Base-by-base conservation (phyloP, 2,797 vertebrate genomes). In the Gambusia yucatana region DNA sequence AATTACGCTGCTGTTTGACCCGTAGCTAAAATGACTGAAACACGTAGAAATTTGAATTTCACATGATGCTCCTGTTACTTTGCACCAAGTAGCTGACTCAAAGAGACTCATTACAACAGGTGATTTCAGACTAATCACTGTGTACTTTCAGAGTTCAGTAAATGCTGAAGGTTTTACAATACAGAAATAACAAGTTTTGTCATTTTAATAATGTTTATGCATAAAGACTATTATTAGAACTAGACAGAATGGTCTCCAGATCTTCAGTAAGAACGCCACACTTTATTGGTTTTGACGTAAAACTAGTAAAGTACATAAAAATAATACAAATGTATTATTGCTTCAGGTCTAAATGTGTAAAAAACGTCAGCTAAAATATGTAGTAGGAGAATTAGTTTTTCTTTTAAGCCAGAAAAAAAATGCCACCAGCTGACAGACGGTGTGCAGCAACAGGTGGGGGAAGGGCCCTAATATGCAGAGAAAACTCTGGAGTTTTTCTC, bases 1-100 rank as follows among this genome's bases (percentile, higher is more conserved):
- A 83, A 73, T 83, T 44, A 76, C 84, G 50, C 0, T 22, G 73
- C 59, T 82, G 82, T 71, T 75, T 78, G 77, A 44, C 44, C 67
- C 41, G 41, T 47, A 72, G 50, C 46, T 9, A 11, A 47, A 59
- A n/a, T 0, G 13, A 59, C n/a, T 4, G 8, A 3, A 2, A 6
- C 47, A 33, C 76, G 36, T 50, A 70, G 30, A 70, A 74, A 83
- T 75, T 17, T 33, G 39, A 28, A n/a, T 44, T 44, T 61, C 22
- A 33, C 3, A 0, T 30, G 10, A 6, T 7, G 39, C 39, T 41
- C 30, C 2, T 5, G 22, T 39, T 20, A 22, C 63, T 52, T 52
- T 25, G 30, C 17, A 59, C n/a, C 8, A 9, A 22, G 30, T 17
- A 4, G 11, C 70, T 4, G n/a, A 70, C 39, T 33, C 6, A 17